Conservation (phyloP, 2,113 vertebrate genomes). For the Dasyurus viverrinus region DNA sequence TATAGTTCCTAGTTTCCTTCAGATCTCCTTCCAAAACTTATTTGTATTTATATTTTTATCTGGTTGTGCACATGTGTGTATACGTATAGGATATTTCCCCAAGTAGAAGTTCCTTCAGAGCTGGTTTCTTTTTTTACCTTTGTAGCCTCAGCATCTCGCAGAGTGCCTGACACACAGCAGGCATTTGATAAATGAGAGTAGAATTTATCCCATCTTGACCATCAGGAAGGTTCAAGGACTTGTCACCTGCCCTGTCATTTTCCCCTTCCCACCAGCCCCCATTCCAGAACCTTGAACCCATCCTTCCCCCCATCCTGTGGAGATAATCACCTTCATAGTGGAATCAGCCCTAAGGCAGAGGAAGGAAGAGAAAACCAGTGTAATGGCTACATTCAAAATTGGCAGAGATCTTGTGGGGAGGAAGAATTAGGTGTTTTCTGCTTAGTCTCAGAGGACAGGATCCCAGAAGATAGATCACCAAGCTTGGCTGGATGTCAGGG, state of each 20-base stretch:
- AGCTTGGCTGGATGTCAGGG: background rate
- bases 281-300: background rate
- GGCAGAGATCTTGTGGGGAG: background rate
- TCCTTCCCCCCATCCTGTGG: background rate
- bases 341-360: background rate
- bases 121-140: background rate
- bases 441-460: background rate
- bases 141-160: background rate
- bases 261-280: background rate
- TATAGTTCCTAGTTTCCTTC: background rate
- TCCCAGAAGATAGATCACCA: background rate
- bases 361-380: background rate
- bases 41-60: background rate
- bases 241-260: background rate
- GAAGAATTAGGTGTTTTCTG: background rate
- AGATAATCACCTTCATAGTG: background rate
- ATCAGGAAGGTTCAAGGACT: background rate
- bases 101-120: background rate
- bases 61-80: background rate
- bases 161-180: background rate
- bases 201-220: background rate
- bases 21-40: background rate
- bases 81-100: background rate
- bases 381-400: background rate
- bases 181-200: background rate